Evolutionary conservation across 2,888 invertebrate species (phyloP).

Genomic region (Plebejus anna): DNA sequence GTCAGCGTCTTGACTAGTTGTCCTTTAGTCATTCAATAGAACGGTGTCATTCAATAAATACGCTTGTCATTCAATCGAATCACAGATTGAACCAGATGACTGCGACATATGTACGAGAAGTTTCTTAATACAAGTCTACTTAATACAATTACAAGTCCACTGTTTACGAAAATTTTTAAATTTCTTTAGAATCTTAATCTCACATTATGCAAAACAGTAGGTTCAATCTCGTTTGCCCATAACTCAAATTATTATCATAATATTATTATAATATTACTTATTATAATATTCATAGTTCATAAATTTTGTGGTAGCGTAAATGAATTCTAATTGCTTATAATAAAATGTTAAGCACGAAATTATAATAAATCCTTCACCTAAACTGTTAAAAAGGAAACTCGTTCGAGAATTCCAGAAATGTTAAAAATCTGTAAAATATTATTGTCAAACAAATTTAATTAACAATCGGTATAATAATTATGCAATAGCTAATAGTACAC

Average conservation of each 20-base stretch:
- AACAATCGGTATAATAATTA: too few species aligned
- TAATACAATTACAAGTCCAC: neutral
- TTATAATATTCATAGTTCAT: neutral
- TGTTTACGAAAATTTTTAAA: neutral
- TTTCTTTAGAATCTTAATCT: neutral
- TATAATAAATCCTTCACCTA: neutral
- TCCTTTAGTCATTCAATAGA: too few species aligned
- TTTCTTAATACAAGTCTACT: too few species aligned
- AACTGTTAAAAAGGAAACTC: neutral
- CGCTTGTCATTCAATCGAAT: too few species aligned
- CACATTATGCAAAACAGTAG: neutral
- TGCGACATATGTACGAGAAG: too few species aligned
- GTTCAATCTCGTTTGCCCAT: neutral
- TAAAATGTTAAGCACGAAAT: neutral
- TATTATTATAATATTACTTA: neutral
- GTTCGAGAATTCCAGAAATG: neutral
- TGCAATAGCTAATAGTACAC: neutral
- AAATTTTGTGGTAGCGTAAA: neutral
- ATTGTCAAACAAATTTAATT: too few species aligned
- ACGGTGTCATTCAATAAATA: too few species aligned
- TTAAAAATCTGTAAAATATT: neutral
- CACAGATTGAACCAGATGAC: too few species aligned
- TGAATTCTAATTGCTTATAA: neutral
- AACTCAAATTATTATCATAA: neutral
- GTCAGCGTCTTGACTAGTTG: too few species aligned